Conservation (phyloP, 1,140 invertebrate species). For the Lepidurus couesii region DNA sequence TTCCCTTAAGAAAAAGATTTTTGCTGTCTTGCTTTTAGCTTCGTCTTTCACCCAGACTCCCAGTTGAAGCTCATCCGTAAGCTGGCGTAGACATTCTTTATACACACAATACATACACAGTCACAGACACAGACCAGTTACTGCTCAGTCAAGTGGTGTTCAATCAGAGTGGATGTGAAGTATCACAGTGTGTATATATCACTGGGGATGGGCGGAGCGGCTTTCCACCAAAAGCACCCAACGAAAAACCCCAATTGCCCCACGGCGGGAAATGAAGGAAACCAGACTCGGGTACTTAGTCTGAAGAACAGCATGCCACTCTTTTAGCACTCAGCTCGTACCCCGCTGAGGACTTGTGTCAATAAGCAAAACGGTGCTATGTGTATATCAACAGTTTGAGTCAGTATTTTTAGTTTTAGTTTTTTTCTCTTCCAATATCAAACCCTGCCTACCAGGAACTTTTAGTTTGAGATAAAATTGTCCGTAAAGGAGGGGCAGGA, state of each 20-base stretch:
- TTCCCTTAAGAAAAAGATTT: not conserved
- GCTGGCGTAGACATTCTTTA: not conserved
- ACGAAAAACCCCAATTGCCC: not conserved
- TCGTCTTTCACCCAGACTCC: not conserved
- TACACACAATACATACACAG: not conserved
- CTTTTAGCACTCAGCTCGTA: not conserved
- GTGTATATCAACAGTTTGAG: constrained; percentile 15
- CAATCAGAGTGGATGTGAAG: not conserved
- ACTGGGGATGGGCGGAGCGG: no score
- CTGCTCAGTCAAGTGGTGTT: not conserved
- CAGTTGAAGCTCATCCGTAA: not conserved
- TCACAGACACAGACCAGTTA: not conserved
- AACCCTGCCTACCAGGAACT: no score
- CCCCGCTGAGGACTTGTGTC: not conserved
- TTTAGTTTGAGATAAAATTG: no score
- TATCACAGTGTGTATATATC: no score
- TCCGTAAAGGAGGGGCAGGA: no score
- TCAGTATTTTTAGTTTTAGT: not conserved
- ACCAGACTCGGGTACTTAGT: constrained; percentile 17
- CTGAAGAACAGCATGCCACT: not conserved
- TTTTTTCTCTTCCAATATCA: not conserved
- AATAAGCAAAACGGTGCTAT: not conserved
- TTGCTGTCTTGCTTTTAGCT: not conserved
- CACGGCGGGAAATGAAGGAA: not conserved
- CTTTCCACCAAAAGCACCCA: not conserved